Evolutionary conservation across 1,140 invertebrate species (phyloP), one percentile per base, ranked within the genome.

Genomic region (Brachionus manjavacas): DNA sequence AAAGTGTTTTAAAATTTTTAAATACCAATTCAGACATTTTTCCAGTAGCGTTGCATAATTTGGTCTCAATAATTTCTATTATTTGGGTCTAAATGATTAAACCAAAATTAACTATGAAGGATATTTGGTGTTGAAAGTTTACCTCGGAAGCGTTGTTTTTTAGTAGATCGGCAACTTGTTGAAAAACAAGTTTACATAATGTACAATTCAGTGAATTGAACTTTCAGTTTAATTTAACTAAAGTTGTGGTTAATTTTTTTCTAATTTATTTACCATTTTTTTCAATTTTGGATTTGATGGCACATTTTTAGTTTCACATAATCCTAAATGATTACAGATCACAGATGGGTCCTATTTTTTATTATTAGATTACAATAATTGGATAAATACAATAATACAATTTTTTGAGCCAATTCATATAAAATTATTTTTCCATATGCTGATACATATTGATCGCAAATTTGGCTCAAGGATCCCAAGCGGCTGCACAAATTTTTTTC

Each of bases 361-460:
- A 8, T 23, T 41, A 35, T 14, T 49, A 49, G 16, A 52, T 9
- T 31, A 80, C 9, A 16, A 35, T 55, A 52, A 35, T 4, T 12
- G 12, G 14, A 20, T 35, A 35, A 35, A 7, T 35, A n/a, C n/a
- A 49, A 46, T 3, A 25, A 64, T 64, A 81, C 79, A 46, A 68
- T 60, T 68, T 81, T 81, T 81, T 81, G 79, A 4, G 8, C 16
- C 9, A 81, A 23, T 25, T 81, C 79, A 64, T 81, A 81, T 9
- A 81, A 43, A 25, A 81, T 81, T 25, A 81, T 39, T 68, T 60
- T 60, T 39, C 79, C 79, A 68, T 64, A 81, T 3, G 52, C 52
- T 43, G 55, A n/a, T 7, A 81, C 79, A 81, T 81, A 81, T 68
- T 81, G 25, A 31, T 11, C n/a, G 52, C 79, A 81, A 64, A 68